Conservation (phyloP, 2,888 invertebrate species). For the Lamellibrachia columna region DNA sequence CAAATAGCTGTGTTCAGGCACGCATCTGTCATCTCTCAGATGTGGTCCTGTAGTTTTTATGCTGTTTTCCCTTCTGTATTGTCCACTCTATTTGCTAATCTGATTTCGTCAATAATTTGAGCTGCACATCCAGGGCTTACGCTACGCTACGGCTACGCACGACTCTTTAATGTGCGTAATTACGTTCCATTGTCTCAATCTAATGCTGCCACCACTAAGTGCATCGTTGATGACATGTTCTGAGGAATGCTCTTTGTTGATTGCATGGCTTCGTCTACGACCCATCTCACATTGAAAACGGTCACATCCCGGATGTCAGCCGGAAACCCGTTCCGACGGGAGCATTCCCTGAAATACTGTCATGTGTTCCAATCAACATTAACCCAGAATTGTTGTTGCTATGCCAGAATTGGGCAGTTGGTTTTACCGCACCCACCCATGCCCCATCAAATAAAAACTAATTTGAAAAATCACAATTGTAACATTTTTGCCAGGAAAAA, state of each 20-base stretch:
- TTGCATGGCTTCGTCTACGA: background rate
- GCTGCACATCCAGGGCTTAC: no score
- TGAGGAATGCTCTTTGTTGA: background rate
- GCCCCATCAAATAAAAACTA: background rate
- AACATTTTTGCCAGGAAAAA: background rate
- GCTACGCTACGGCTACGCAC: background rate
- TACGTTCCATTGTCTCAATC: background rate
- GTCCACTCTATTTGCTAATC: background rate
- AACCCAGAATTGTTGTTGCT: background rate
- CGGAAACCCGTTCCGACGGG: background rate
- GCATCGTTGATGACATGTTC: background rate
- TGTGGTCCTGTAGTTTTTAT: background rate
- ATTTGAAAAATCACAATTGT: background rate
- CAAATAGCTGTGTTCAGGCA: background rate
- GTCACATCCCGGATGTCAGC: background rate
- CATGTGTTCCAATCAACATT: background rate
- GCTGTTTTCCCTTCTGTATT: background rate
- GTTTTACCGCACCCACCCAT: background rate
- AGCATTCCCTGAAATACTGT: background rate
- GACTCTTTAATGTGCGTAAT: background rate
- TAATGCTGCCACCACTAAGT: background rate
- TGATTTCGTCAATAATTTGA: background rate
- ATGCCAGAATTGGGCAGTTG: background rate
- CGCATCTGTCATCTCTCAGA: background rate
- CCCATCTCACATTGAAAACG: background rate